Evolutionary conservation across 2,888 invertebrate genomes (phyloP).

Genomic region (Patella pellucida): DNA sequence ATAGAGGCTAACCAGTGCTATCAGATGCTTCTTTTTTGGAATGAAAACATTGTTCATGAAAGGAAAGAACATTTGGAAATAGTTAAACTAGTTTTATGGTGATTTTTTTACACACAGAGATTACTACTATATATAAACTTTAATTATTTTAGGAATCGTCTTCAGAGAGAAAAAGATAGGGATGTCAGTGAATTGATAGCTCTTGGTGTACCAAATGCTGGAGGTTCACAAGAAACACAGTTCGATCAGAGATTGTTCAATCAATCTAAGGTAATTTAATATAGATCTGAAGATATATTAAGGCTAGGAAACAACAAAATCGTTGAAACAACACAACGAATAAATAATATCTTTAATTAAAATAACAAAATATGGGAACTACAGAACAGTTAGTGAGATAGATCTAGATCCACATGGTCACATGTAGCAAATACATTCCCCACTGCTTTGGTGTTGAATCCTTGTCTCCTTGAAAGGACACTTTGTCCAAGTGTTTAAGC

Average conservation of each 20-base stretch:
- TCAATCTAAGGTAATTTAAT: conserved; percentile 75
- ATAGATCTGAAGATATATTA: no score
- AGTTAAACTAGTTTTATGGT: no score
- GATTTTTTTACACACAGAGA: conserved; percentile 7
- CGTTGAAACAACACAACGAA: background rate
- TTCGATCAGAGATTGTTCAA: conserved; percentile 98
- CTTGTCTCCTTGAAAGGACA: no score
- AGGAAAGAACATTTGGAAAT: no score
- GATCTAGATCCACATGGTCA: no score
- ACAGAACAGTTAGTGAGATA: background rate
- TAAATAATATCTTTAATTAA: background rate
- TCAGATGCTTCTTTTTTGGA: no score
- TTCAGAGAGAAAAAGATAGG: conserved; percentile 81
- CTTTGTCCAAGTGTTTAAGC: no score
- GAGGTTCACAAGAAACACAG: conserved; percentile 79
- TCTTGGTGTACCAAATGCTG: conserved; percentile 88
- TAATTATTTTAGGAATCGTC: conserved; percentile 77
- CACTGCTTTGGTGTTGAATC: no score
- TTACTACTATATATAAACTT: background rate
- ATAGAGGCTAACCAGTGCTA: no score
- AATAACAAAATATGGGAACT: background rate
- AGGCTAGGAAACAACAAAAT: no score
- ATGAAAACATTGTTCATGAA: no score
- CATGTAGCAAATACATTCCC: no score
- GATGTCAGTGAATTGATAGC: conserved; percentile 99